Conservation (phyloP, 2,888 invertebrate genomes). For the Girardia tigrina region DNA sequence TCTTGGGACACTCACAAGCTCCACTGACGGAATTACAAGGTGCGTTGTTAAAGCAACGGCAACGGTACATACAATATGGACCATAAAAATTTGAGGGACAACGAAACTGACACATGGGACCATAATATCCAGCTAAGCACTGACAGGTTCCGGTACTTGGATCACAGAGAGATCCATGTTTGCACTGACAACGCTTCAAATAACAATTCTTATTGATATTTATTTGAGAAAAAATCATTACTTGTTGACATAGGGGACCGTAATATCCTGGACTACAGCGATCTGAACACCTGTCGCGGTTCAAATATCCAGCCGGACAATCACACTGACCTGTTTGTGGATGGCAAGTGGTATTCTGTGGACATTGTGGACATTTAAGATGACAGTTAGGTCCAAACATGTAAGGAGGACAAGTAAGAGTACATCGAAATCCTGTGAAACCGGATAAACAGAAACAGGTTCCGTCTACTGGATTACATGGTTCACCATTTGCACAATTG, state of each 20-base stretch:
- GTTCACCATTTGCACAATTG: conserved; percentile 40
- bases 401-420: conserved; percentile 32
- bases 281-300: neutral
- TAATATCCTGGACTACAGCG: neutral
- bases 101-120: neutral
- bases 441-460: conserved; percentile 41
- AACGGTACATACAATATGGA: conserved; percentile 39
- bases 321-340: neutral
- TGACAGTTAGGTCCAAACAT: neutral
- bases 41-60: conserved; percentile 41
- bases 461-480: conserved; percentile 41
- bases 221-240: neutral
- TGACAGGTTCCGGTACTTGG: neutral
- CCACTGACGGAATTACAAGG: conserved; percentile 41
- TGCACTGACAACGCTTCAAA: conserved; percentile 1
- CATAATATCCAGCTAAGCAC: neutral
- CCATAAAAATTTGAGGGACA: conserved; percentile 41
- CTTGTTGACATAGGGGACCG: neutral
- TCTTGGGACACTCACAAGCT: conserved; percentile 40
- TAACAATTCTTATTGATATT: no score
- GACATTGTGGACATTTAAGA: neutral
- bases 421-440: conserved; percentile 41
- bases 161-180: neutral
- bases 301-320: neutral
- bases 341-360: neutral